These are phyloP conservation scores for Grallaria varia DNA, from an alignment of 2,113 vertebrate species.

Conservation along the genomic window DNA sequence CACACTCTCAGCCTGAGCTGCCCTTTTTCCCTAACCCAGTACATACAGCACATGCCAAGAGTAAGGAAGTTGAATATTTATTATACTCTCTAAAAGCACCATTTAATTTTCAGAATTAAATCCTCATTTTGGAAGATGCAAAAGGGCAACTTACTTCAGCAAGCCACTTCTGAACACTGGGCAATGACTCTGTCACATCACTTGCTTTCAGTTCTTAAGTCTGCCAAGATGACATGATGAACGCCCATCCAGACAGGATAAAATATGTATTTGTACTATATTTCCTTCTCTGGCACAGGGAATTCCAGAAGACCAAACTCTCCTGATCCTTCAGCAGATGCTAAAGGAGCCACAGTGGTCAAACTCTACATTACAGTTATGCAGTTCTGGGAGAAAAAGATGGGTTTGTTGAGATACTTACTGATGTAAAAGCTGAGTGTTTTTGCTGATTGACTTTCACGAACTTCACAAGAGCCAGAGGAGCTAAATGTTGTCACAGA, in stretches of 20 bases:
- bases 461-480: constrained; percentile 83
- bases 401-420: constrained; percentile 70
- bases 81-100: background rate
- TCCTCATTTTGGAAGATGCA: background rate
- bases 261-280: background rate
- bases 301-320: background rate
- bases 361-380: background rate
- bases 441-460: constrained; percentile 82
- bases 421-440: constrained; percentile 91
- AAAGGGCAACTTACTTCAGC: background rate
- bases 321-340: background rate
- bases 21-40: background rate
- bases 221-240: fast-evolving
- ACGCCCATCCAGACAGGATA: background rate
- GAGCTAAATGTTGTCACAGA: constrained; percentile 87
- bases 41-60: background rate
- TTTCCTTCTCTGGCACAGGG: background rate
- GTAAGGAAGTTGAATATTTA: background rate
- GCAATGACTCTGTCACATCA: background rate
- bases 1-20: background rate
- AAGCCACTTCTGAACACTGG: background rate
- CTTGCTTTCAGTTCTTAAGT: background rate
- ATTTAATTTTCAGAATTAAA: background rate
- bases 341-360: background rate
- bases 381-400: background rate